Percentiles rank a stretch among this genome's conserved stretches.
These are phyloP conservation scores for Barypeithes pellucidus DNA, from an alignment of 2,888 invertebrate genomes.

Conservation along the genomic window DNA sequence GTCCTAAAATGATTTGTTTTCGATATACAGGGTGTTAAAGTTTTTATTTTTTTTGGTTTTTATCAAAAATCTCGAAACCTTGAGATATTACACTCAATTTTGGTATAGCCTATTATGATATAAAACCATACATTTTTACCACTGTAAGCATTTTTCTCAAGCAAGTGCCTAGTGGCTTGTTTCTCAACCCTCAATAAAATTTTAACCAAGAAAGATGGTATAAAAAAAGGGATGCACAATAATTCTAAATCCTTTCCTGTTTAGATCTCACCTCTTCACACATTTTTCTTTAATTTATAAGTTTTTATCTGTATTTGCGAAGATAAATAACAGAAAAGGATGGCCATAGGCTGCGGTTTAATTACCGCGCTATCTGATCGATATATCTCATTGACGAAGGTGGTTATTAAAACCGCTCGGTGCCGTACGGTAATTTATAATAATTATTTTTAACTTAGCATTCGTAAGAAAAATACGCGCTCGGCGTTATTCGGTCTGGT, in stretches of 20 bases:
- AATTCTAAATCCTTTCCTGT: constrained; percentile 14
- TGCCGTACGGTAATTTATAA: constrained; percentile 68
- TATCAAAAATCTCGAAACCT: too few species aligned
- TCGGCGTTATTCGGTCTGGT: constrained; percentile 44
- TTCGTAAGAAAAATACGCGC: constrained; percentile 46
- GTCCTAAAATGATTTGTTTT: too few species aligned
- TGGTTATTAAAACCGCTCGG: constrained; percentile 67
- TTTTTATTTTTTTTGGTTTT: too few species aligned
- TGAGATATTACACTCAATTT: too few species aligned
- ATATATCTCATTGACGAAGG: constrained; percentile 64
- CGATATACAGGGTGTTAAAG: too few species aligned
- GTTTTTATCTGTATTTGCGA: constrained; percentile 58
- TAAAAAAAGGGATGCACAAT: too few species aligned
- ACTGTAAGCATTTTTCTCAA: too few species aligned
- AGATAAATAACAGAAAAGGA: constrained; percentile 52
- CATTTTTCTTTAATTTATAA: constrained; percentile 52
- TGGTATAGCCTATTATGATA: too few species aligned
- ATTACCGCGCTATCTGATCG: constrained; percentile 61
- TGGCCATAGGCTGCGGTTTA: constrained; percentile 51
- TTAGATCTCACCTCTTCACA: constrained; percentile 26
- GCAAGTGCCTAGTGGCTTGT: too few species aligned
- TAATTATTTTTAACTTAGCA: constrained; percentile 70
- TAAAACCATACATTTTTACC: too few species aligned
- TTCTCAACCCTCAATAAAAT: too few species aligned
- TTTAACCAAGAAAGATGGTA: too few species aligned